Base-by-base conservation (phyloP, 2,113 vertebrate species). In the Pollachius pollachius region DNA sequence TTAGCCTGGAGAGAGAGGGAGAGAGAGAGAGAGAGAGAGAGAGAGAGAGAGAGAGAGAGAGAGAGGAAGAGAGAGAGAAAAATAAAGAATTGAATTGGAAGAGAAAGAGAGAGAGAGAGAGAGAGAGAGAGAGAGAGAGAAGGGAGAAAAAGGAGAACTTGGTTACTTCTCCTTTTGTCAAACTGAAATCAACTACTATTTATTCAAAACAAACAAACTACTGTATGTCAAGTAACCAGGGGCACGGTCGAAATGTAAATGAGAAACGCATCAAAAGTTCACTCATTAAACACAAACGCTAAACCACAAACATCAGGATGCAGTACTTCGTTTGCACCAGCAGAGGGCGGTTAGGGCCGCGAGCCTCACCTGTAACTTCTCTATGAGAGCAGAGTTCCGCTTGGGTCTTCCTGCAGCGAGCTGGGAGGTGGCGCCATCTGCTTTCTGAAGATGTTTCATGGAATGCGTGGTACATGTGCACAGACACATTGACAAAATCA, bases 301-400 rank as follows among this genome's bases (percentile, higher is more conserved):
- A 9, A 13, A 13, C 7, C 41, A 41, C 37, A 48, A 48, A 48
- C 30, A 34, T 34, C 30, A 34, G 30, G 30, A 2, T 48, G 41
- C 41, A 48, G 41, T 48, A 13, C 2, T 13, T 48, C 8, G 8
- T 48, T 9, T 12, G 41, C 41, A 52, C 59, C 58, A 62, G 37
- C 13, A 69, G 25, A 69, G 17, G 9, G n/a, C 16, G 48, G 68
- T 21, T 70, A 70, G 69, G 56, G 62, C 15, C 67, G 67, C 69
- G 62, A 69, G 57, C 72, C 87, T 79, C 74, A 91, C 92, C 89
- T 93, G 90, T 6, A 93, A 84, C 74, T 91, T 92, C 76, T 93
- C 91, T 17, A 93, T 89, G 19, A 92, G 87, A 59, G 87, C 90
- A 2, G 92, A 92, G 82, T 90, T 93, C 70, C 88, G 89, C 81